These are phyloP conservation scores for Tympanuchus pallidicinctus DNA, from an alignment of 2,113 vertebrate genomes.

Conservation along the genomic window DNA sequence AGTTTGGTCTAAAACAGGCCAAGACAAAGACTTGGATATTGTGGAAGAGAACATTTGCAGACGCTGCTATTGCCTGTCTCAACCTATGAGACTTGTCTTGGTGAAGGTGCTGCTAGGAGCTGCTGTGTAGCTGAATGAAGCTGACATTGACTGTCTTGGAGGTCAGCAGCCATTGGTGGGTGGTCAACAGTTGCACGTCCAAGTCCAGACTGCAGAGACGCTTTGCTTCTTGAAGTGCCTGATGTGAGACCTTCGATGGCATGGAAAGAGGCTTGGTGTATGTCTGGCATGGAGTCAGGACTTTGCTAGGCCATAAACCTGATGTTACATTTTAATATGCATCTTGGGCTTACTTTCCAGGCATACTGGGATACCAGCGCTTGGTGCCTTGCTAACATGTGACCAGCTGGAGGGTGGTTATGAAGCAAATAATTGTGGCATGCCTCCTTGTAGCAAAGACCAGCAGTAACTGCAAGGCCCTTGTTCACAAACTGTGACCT, in stretches of 20 bases:
- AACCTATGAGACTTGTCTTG: fast-evolving
- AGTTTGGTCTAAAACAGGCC: not conserved
- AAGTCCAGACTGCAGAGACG: not conserved
- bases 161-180: too few species aligned
- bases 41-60: not conserved
- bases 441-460: not conserved
- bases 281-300: not conserved
- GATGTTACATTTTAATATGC: not conserved
- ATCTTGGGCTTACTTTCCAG: not conserved
- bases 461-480: not conserved
- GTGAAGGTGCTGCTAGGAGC: not conserved
- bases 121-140: not conserved
- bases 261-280: too few species aligned
- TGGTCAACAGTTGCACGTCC: not conserved
- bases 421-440: not conserved
- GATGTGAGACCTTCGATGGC: not conserved
- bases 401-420: not conserved
- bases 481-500: not conserved
- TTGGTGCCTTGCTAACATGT: fast-evolving
- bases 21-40: not conserved
- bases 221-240: not conserved
- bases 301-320: not conserved
- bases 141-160: not conserved
- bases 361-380: not conserved
- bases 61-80: not conserved